These are phyloP conservation scores for Lasioglossum marginatum DNA, from an alignment of 2,888 invertebrate genomes.

Conservation along the genomic window DNA sequence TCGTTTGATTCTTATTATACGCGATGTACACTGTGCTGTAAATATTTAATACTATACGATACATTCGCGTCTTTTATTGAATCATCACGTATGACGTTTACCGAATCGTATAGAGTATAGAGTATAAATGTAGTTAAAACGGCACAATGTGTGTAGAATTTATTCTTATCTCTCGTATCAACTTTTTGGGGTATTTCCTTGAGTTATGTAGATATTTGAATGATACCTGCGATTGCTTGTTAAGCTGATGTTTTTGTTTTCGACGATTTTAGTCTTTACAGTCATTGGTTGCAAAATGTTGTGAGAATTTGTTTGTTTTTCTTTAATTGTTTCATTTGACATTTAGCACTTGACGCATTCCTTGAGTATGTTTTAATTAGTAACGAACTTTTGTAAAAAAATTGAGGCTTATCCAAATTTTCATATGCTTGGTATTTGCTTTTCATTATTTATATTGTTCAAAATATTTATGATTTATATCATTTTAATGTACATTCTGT, in stretches of 20 bases:
- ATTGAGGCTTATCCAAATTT: conserved; percentile 9
- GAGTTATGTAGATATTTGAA: not conserved
- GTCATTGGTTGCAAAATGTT: conserved; percentile 9
- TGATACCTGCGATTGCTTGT: conserved; percentile 19
- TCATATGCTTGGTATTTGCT: not conserved
- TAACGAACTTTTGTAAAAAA: not conserved
- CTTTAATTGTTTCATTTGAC: not conserved
- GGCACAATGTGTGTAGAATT: conserved; percentile 15
- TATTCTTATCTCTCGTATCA: conserved; percentile 4
- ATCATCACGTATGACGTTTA: conserved; percentile 40
- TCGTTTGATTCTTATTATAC: conserved; percentile 19
- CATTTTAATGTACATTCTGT: not conserved
- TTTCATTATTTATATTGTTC: conserved; percentile 11
- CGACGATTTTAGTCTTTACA: conserved; percentile 4
- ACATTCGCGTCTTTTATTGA: conserved; percentile 22
- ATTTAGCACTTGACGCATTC: not conserved
- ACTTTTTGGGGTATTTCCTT: conserved; percentile 11
- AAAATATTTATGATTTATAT: not conserved
- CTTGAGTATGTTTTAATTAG: not conserved
- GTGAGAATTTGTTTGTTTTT: not conserved
- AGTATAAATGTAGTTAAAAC: conserved; percentile 18
- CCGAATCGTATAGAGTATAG: conserved; percentile 5
- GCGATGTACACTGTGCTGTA: conserved; percentile 14
- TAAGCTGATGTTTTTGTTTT: conserved; percentile 19
- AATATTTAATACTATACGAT: conserved; percentile 34